phyloP scores from a whole-genome alignment of 2,797 vertebrate species.

The Falco peregrinus region DNA sequence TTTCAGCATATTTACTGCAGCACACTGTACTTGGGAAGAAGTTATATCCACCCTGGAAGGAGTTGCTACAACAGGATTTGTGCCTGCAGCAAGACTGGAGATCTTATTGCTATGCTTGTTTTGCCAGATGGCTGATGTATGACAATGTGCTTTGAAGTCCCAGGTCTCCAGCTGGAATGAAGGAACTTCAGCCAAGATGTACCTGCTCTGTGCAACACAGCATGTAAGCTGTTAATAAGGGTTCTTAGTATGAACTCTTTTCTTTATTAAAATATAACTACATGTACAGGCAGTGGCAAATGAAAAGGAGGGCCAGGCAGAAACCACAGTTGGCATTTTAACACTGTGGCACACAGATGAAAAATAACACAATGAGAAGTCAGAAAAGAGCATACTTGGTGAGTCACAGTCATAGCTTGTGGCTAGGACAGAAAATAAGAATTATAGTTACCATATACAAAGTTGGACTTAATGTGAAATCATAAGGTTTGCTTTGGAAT shows the following conservation, averaged over 20 bases:
- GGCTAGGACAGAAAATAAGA: conserved; percentile 4
- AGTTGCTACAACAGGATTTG: not conserved
- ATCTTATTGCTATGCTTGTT: conserved; percentile 18
- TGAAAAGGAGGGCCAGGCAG: not conserved
- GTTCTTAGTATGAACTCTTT: not conserved
- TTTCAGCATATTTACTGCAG: not conserved
- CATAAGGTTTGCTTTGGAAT: not conserved
- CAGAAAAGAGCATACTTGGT: not conserved
- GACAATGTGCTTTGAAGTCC: conserved; percentile 37
- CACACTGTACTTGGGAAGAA: not conserved
- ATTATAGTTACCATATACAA: not conserved
- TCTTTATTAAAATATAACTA: conserved; percentile 36
- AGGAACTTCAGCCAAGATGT: not conserved
- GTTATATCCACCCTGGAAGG: not conserved
- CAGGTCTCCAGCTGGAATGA: conserved; percentile 2
- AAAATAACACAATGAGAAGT: not conserved
- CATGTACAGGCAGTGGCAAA: not conserved
- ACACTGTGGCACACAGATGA: not conserved
- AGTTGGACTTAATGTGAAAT: not conserved
- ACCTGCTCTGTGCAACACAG: conserved; percentile 1
- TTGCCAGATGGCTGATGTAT: conserved; percentile 6
- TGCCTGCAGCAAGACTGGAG: conserved; percentile 29
- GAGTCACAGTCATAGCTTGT: not conserved
- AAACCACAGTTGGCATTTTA: conserved; percentile 9
- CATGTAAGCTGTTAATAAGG: conserved; percentile 36